Evolutionary conservation across 2,113 vertebrate genomes (phyloP), one percentile per base, ranked within the genome.

Genomic region (Etheostoma cragini): DNA sequence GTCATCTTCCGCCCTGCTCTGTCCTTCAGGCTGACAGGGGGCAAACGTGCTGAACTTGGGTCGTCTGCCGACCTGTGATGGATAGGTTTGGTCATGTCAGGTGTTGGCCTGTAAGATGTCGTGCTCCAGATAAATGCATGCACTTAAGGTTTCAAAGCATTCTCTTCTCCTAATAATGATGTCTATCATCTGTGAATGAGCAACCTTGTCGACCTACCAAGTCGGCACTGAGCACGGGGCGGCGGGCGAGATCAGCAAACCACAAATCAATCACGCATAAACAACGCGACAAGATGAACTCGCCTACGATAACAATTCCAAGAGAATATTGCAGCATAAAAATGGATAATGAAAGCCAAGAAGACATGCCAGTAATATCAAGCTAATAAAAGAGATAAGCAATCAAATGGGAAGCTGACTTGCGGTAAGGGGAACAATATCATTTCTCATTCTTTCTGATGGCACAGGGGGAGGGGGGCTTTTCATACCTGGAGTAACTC

Each of bases 351-450:
- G 91, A 93, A 93, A 91, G 89, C 88, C 84, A 88, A 84, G 88
- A 82, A 85, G 83, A 86, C 81, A 46, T 66, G 89, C 91, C 91
- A 88, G 90, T 89, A 92, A 92, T 92, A 87, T 87, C 76, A 88
- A 92, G 90, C 89, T 92, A 92, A 94, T 94, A 94, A 93, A 94
- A 94, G n/a, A 94, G 91, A 95, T 94, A 93, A 94, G 93, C 87
- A 86, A 94, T 93, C 87, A 92, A 93, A 93, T 82, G 86, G 83
- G 86, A 88, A 91, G 89, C 83, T 69, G 85, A 87, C 82, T 92
- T 90, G 89, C 79, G 63, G 87, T 91, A 91, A 89, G 82, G 72
- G 91, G 89, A 89, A 90, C 85, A 87, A 91, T 92, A 93, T 93
- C 89, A 86, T 78, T 87, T 89, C 61, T 88, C 86, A 80, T 92